Conservation (phyloP, 2,797 vertebrate species). For the Remorina albescens region DNA sequence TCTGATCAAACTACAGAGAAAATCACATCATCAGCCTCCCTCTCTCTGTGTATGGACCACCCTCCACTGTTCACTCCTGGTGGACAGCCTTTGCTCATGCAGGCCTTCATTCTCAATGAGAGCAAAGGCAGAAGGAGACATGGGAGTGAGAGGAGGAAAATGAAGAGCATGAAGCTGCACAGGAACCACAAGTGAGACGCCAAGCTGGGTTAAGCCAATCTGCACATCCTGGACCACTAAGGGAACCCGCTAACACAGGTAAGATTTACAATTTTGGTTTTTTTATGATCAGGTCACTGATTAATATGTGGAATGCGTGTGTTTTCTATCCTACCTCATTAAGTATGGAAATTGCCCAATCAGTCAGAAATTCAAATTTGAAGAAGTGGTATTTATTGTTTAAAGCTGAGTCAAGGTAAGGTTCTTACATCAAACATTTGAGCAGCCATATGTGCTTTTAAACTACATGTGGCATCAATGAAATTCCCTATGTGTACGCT, state of each 20-base stretch:
- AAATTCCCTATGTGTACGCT: slow-evolving; percentile 4
- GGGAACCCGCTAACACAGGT: slow-evolving; percentile 63
- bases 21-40: slow-evolving; percentile 70
- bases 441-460: neutral
- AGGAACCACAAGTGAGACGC: slow-evolving; percentile 59
- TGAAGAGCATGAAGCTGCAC: slow-evolving; percentile 66
- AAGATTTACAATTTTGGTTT: slow-evolving; percentile 3
- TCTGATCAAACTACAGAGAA: slow-evolving; percentile 55
- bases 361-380: neutral
- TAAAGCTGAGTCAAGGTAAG: neutral
- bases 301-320: neutral
- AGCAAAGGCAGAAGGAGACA: slow-evolving; percentile 55
- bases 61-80: slow-evolving; percentile 70
- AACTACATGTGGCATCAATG: slow-evolving; percentile 11
- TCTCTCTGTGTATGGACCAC: slow-evolving; percentile 70
- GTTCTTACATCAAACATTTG: neutral
- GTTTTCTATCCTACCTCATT: neutral
- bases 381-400: neutral
- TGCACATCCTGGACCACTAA: slow-evolving; percentile 45
- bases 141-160: slow-evolving; percentile 61
- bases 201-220: slow-evolving; percentile 33
- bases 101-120: slow-evolving; percentile 66
- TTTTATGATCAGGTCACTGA: neutral
- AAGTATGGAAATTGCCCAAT: neutral
- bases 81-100: slow-evolving; percentile 44